phyloP scores from a whole-genome alignment of 2,113 vertebrate species.

The Cryptoleucopteryx plumbea region DNA sequence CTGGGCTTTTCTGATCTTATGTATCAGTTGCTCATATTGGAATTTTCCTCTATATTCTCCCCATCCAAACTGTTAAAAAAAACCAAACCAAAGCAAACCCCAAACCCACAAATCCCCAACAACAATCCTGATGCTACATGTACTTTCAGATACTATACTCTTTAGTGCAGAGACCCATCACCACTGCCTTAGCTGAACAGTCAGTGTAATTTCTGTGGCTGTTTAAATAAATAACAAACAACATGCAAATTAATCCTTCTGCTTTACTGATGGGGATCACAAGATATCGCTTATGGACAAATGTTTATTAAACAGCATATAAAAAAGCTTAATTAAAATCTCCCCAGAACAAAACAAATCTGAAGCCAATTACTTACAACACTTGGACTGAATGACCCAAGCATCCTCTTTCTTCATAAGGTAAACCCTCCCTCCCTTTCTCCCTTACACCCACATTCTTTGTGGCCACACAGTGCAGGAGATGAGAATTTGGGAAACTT shows the following conservation, averaged over 20 bases:
- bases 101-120: neutral
- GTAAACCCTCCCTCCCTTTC: neutral
- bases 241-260: conserved; percentile 48
- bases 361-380: conserved; percentile 25
- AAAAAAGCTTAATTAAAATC: conserved; percentile 46
- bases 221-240: conserved; percentile 49
- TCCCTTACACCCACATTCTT: neutral
- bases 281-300: conserved; percentile 38
- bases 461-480: neutral
- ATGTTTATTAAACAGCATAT: conserved; percentile 49
- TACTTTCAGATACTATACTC: neutral
- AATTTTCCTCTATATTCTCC: neutral
- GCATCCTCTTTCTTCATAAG: neutral
- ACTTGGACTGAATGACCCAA: conserved; percentile 9
- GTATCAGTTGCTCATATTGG: neutral
- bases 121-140: neutral
- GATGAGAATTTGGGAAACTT: neutral
- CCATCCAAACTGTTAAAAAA: neutral
- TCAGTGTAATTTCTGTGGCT: neutral
- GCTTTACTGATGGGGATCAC: conserved; percentile 33
- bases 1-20: neutral
- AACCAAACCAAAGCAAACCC: neutral
- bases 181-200: neutral
- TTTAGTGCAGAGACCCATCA: neutral
- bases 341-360: conserved; percentile 51